Evolutionary conservation across 2,888 invertebrate species (phyloP), one percentile per base, ranked within the genome.

Genomic region (Lochmaea capreae): DNA sequence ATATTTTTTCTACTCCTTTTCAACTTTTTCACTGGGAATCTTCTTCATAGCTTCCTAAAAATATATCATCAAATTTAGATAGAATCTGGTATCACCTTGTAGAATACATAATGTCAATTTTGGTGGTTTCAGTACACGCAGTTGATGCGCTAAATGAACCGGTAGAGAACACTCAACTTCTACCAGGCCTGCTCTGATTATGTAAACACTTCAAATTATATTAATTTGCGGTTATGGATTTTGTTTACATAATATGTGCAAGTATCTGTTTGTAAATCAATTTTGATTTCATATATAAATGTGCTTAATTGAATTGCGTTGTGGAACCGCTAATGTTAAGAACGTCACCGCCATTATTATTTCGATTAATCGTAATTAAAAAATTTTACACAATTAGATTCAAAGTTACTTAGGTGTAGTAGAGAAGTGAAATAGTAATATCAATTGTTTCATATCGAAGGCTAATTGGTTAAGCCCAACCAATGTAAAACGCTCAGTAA

Each of bases 61-160:
- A n/a, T n/a, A n/a, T n/a, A n/a, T n/a, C n/a, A n/a, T n/a, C n/a
- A n/a, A n/a, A n/a, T n/a, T n/a, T n/a, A n/a, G n/a, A n/a, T 22
- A 22, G 22, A 22, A 22, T 22, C 3, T 22, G 22, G 58, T 26
- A 58, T 58, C 58, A 11, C 58, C 26, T 18, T 58, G 58, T 58
- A 58, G 3, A 26, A 6, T 18, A 59, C 33, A 33, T 65, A 49
- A 49, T 49, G 12, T 54, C 70, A 63, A 63, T 70, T 69, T 63
- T 43, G 61, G 70, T 71, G 76, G 42, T 63, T 42, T 63, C 5
- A 42, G 18, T 43, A 12, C 12, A 12, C 14, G 62, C 62, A 75
- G 79, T 78, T 80, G 80, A 80, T 80, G 79, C 76, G 77, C 76
- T 79, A 79, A 80, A 80, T 79, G 80, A 79, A 80, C 76, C 79